Conservation (phyloP, 2,888 invertebrate species). For the Ormyrus pomaceus region DNA sequence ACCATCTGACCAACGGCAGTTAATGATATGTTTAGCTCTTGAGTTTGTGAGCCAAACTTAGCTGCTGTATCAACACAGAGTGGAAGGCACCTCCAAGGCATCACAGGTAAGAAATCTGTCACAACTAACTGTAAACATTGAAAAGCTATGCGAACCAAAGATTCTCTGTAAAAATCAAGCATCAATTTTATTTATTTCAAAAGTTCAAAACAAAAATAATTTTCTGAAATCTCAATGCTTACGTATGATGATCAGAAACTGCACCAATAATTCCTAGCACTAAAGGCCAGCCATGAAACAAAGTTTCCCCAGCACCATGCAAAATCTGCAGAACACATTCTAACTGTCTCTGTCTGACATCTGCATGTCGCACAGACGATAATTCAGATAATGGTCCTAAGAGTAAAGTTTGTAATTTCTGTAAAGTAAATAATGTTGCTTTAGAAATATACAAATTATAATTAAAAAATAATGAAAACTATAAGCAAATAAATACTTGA, state of each 20-base stretch:
- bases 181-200: slow-evolving; percentile 14
- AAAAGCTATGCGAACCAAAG: slow-evolving; percentile 94
- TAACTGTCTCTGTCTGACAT: slow-evolving; percentile 95
- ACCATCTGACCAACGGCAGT: slow-evolving; percentile 98
- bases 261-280: slow-evolving; percentile 97
- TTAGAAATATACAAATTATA: slow-evolving; percentile 10
- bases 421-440: slow-evolving; percentile 42
- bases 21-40: slow-evolving; percentile 97
- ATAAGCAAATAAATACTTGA: slow-evolving; percentile 78
- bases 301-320: slow-evolving; percentile 93
- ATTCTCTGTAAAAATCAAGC: slow-evolving; percentile 80
- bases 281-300: slow-evolving; percentile 96
- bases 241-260: slow-evolving; percentile 95
- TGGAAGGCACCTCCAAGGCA: slow-evolving; percentile 93
- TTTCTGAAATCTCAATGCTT: slow-evolving; percentile 52
- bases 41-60: slow-evolving; percentile 96
- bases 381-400: slow-evolving; percentile 94
- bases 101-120: slow-evolving; percentile 92
- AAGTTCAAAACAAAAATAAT: neutral
- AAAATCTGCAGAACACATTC: slow-evolving; percentile 95
- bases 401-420: slow-evolving; percentile 90
- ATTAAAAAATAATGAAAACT: slow-evolving; percentile 25
- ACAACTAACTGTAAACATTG: slow-evolving; percentile 97
- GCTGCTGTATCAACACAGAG: slow-evolving; percentile 94
- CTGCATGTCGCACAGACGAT: slow-evolving; percentile 92